Percentiles rank a stretch among this genome's conserved stretches.
phyloP scores from a whole-genome alignment of 2,113 vertebrate species.

The Oreochromis tanganicae region DNA sequence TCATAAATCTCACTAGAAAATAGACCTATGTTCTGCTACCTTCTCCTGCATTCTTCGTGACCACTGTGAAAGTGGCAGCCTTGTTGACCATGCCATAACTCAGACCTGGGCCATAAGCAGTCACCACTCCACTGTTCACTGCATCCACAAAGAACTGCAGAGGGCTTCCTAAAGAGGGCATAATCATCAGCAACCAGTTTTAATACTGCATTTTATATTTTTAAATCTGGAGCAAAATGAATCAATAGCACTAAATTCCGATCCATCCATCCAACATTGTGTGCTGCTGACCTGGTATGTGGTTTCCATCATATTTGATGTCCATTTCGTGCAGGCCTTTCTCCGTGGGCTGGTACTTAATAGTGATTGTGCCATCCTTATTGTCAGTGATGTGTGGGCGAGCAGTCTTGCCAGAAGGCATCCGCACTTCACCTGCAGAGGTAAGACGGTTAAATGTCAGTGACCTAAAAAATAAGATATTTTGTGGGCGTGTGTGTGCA shows the following conservation, averaged over 20 bases:
- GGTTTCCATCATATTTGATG: slow-evolving; percentile 94
- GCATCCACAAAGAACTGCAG: slow-evolving; percentile 94
- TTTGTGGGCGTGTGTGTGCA: not conserved
- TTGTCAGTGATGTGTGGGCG: slow-evolving; percentile 90
- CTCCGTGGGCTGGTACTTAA: slow-evolving; percentile 88
- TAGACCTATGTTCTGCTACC: slow-evolving; percentile 55
- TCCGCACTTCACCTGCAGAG: slow-evolving; percentile 85
- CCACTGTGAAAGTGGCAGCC: slow-evolving; percentile 87
- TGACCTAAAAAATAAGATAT: not conserved
- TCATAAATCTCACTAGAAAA: not conserved
- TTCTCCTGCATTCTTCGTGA: slow-evolving; percentile 94
- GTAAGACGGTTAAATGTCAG: not conserved
- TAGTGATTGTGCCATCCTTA: slow-evolving; percentile 91
- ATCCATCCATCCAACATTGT: not conserved
- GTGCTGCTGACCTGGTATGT: slow-evolving; percentile 84
- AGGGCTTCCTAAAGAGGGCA: slow-evolving; percentile 78
- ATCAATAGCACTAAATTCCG: not conserved
- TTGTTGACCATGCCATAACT: slow-evolving; percentile 95
- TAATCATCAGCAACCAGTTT: not conserved
- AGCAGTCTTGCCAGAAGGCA: slow-evolving; percentile 91
- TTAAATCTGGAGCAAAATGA: not conserved
- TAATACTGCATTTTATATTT: not conserved
- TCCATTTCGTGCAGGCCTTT: slow-evolving; percentile 96
- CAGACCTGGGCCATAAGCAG: slow-evolving; percentile 90
- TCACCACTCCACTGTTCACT: slow-evolving; percentile 86